phyloP scores from a whole-genome alignment of 2,888 invertebrate species.

The Leptopilina drosophilae region DNA sequence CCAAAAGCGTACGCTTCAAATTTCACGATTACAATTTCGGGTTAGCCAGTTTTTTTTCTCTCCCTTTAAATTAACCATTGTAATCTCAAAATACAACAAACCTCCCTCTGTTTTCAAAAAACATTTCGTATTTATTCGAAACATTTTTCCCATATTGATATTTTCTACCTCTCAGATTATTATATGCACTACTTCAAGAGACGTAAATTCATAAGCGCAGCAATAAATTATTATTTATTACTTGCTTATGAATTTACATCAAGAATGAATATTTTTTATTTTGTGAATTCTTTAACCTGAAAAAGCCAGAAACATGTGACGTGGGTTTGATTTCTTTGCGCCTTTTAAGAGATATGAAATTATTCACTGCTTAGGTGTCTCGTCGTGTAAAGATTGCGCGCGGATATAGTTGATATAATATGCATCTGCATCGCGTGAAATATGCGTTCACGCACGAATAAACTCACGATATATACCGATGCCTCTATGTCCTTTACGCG shows the following conservation, averaged over 20 bases:
- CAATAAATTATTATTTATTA: background rate
- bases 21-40: constrained; percentile 20
- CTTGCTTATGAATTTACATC: background rate
- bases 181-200: background rate
- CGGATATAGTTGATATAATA: constrained; percentile 28
- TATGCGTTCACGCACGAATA: constrained; percentile 31
- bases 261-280: background rate
- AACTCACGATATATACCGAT: constrained; percentile 24
- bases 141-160: background rate
- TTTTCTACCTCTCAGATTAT: too few species aligned
- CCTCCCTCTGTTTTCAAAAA: background rate
- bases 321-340: constrained; percentile 30
- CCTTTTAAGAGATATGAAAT: constrained; percentile 27
- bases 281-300: constrained; percentile 17
- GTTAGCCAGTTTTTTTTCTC: background rate
- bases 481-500: constrained; percentile 50
- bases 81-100: background rate
- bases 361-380: constrained; percentile 27
- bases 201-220: background rate
- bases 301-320: constrained; percentile 32
- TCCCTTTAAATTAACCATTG: background rate
- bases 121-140: background rate
- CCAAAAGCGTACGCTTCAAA: constrained; percentile 8
- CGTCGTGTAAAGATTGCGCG: constrained; percentile 15
- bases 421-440: constrained; percentile 26